Evolutionary conservation across 2,888 invertebrate species (phyloP), one percentile per base, ranked within the genome.

Genomic region (Drosophila paranaensis): DNA sequence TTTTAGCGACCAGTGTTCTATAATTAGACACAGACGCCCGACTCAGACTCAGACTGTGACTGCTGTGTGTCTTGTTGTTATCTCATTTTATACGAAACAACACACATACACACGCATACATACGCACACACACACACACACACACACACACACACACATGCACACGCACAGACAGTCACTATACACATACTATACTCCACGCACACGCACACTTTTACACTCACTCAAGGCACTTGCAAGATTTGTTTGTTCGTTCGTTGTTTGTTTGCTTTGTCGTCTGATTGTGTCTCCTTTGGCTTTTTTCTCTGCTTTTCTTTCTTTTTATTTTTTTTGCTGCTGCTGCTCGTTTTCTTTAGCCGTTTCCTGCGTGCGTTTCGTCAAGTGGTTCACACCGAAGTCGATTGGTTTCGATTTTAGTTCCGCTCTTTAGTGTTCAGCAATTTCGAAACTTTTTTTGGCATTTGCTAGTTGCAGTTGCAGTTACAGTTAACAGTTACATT

Each of bases 1-100:
- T 88, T 83, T 79, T 83, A 83, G 82, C 82, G 60, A 46, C 42
- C 61, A 67, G 35, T 65, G 76, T 56, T 58, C 82, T 87, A 82
- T 87, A 81, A 83, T 82, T 82, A 82, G 82, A 77, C 43, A 51
- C 57, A 53, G 71, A 61, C 60, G 51, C 58, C 51, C 51, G 74
- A 61, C 67, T 46, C 56, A 16, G 78, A 62, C 39, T 39, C 48
- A 10, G 37, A 42, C 60, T 55, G 61, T 39, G 46, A 58, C 45
- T 71, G 57, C 45, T 79, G 61, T 67, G 55, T 63, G 63, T 71
- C 55, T 76, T 78, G 61, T 58, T 67, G 71, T 78, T 78, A 78
- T 78, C 74, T 74, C 67, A 61, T 57, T 63, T 65, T 55, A 30
- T 37, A 74, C 13, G 35, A 51, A 51, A 14, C 57, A 57, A 35